A percentile compares a stretch with the other conserved stretches of the same genome.
Evolutionary conservation across 2,888 invertebrate species (phyloP).

Genomic region (Pristionchus fissidentatus): DNA sequence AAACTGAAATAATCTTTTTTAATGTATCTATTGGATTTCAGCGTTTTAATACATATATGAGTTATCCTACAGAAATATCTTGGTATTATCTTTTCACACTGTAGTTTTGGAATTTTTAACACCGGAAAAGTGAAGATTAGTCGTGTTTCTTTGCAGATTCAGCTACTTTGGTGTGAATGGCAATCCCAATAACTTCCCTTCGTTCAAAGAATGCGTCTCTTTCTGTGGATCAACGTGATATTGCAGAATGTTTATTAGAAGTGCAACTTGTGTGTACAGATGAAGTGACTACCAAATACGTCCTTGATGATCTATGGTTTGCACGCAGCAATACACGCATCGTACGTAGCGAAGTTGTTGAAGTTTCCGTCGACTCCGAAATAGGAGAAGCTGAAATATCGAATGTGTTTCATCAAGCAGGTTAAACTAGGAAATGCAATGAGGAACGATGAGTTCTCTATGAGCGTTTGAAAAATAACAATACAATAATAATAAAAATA

Average conservation of each 20-base stretch:
- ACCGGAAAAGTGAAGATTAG: neutral
- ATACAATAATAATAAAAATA: neutral
- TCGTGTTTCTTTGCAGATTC: conserved; percentile 22
- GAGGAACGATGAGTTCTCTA: no score
- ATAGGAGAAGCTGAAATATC: conserved; percentile 48
- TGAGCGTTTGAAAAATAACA: no score
- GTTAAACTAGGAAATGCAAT: no score
- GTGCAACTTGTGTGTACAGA: no score
- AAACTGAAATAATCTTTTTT: no score
- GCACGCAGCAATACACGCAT: conserved; percentile 41
- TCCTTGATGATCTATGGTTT: conserved; percentile 28
- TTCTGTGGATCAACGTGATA: neutral
- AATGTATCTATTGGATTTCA: no score
- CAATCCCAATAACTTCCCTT: conserved; percentile 46
- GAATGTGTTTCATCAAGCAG: no score
- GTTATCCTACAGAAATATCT: no score
- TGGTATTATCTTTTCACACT: no score
- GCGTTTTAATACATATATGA: no score
- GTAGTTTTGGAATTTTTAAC: neutral
- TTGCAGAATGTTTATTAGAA: no score
- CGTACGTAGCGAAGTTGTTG: conserved; percentile 49
- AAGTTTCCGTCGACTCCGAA: conserved; percentile 49
- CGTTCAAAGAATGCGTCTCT: conserved; percentile 32
- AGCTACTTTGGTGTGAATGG: conserved; percentile 42
- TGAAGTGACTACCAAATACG: neutral